phyloP scores from a whole-genome alignment of 2,888 invertebrate species.

The Hypercompe scribonia region DNA sequence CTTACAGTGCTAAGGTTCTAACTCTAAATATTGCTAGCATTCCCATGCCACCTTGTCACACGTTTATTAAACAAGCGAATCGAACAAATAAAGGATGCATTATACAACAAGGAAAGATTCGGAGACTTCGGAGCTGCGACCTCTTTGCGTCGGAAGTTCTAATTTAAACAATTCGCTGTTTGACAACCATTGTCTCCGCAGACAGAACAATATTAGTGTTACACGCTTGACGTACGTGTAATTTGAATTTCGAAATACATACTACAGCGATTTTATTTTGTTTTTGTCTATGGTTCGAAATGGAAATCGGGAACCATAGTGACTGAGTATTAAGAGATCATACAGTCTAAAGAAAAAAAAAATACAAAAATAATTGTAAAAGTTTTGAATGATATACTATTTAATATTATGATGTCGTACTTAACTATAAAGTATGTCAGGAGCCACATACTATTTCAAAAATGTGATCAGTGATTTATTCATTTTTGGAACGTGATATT shows the following conservation, averaged over 20 bases:
- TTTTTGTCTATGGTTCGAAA: neutral
- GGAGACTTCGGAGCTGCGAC: conserved; percentile 31
- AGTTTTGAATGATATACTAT: too few species aligned
- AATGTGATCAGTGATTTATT: too few species aligned
- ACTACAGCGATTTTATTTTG: neutral
- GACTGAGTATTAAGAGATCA: neutral
- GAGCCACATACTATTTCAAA: too few species aligned
- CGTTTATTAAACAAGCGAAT: conserved; percentile 28
- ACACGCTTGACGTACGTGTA: neutral
- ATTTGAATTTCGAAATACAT: conserved; percentile 1
- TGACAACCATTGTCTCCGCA: conserved; percentile 60
- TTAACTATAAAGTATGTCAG: too few species aligned
- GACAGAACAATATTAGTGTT: conserved; percentile 11
- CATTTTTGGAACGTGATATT: too few species aligned
- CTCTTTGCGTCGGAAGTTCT: conserved; percentile 67
- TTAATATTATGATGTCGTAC: too few species aligned
- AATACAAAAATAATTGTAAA: too few species aligned
- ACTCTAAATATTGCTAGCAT: neutral
- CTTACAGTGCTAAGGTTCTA: neutral
- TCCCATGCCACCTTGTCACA: conserved; percentile 16
- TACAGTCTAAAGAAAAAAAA: too few species aligned
- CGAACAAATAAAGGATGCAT: conserved; percentile 45
- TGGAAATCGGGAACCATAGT: neutral
- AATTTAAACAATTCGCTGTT: conserved; percentile 74
- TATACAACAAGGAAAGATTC: conserved; percentile 29